Evolutionary conservation across 2,888 invertebrate species (phyloP).

Genomic region (Nephrotoma flavescens): DNA sequence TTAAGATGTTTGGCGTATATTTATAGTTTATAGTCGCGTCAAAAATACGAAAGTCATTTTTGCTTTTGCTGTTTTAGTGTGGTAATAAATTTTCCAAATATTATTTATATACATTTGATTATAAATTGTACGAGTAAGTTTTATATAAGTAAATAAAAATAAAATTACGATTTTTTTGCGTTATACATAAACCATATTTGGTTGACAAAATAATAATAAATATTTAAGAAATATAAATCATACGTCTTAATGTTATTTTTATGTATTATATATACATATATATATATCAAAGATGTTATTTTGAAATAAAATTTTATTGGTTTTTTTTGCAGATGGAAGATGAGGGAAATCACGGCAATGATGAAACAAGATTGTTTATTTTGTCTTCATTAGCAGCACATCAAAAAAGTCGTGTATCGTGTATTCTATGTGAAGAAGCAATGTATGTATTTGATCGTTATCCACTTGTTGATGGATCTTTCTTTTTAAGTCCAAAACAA

Average conservation of each 20-base stretch:
- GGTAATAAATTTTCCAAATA: not conserved
- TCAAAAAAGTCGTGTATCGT: slow-evolving; percentile 72
- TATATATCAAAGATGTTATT: not conserved
- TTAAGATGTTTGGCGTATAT: not conserved
- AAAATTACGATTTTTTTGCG: not conserved
- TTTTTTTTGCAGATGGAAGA: slow-evolving; percentile 76
- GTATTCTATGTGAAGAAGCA: slow-evolving; percentile 75
- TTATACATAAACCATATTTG: not conserved
- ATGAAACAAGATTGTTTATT: slow-evolving; percentile 92
- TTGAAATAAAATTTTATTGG: slow-evolving; percentile 1
- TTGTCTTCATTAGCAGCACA: slow-evolving; percentile 86
- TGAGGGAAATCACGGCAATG: slow-evolving; percentile 95
- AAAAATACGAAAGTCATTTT: not conserved
- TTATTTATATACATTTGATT: not conserved
- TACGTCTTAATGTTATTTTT: not conserved
- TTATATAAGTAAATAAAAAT: not conserved
- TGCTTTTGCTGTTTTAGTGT: not conserved
- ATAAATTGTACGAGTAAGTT: not conserved
- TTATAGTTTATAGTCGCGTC: slow-evolving; percentile 6
- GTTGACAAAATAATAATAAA: not conserved
- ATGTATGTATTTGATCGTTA: slow-evolving; percentile 94
- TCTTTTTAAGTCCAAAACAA: slow-evolving; percentile 91
- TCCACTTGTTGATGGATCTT: slow-evolving; percentile 93
- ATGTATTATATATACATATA: not conserved
- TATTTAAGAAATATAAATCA: not conserved